phyloP scores from a whole-genome alignment of 2,113 vertebrate genomes.

The Eublepharis macularius region DNA sequence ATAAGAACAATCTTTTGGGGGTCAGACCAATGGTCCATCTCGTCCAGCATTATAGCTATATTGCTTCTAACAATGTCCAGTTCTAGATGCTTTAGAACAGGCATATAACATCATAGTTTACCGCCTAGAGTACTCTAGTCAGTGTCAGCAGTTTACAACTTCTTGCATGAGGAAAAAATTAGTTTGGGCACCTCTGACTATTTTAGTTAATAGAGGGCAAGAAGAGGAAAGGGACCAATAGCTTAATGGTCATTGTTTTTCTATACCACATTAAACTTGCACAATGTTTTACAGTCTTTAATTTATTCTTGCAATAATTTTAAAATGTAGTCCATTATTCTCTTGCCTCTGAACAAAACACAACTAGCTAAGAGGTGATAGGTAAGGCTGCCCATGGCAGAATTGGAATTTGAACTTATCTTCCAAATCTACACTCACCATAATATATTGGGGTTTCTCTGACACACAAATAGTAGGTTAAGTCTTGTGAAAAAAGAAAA shows the following conservation, averaged over 20 bases:
- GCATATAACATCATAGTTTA: conserved; percentile 11
- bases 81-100: conserved; percentile 11
- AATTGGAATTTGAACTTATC: background rate
- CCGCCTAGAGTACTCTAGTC: background rate
- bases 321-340: background rate
- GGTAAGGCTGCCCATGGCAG: background rate
- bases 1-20: conserved; percentile 14
- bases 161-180: background rate
- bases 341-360: background rate
- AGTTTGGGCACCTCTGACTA: background rate
- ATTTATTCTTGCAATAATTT: background rate
- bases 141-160: background rate
- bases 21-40: conserved; percentile 14
- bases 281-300: background rate
- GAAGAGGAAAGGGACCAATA: too few species aligned
- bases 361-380: background rate
- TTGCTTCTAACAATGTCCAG: conserved; percentile 26
- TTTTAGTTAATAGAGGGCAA: background rate
- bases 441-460: background rate
- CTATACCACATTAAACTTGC: background rate
- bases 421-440: background rate
- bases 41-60: conserved; percentile 11
- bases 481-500: background rate
- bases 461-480: background rate
- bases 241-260: background rate